Conservation (phyloP, 2,113 vertebrate species). For the Amphilophus citrinellus region DNA sequence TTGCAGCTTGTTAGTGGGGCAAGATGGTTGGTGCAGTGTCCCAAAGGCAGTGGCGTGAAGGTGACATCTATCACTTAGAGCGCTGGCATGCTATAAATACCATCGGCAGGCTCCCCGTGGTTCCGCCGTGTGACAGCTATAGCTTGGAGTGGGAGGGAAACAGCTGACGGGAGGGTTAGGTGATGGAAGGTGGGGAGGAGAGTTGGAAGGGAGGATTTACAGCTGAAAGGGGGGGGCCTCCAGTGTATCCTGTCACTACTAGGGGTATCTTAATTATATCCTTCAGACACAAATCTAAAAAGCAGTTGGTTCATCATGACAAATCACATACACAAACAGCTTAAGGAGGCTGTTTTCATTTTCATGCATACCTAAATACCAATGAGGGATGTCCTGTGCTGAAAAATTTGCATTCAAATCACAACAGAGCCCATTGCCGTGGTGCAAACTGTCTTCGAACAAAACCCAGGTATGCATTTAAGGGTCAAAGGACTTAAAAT, state of each 20-base stretch:
- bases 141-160: slow-evolving; percentile 69
- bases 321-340: slow-evolving; percentile 2
- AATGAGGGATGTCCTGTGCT: not conserved
- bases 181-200: slow-evolving; percentile 11
- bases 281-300: slow-evolving; percentile 53
- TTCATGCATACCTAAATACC: not conserved
- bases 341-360: not conserved
- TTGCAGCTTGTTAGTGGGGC: slow-evolving; percentile 81
- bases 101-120: slow-evolving; percentile 72
- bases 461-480: not conserved
- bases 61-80: slow-evolving; percentile 86
- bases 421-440: not conserved
- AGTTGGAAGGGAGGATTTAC: slow-evolving; percentile 34
- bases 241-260: slow-evolving; percentile 77
- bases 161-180: slow-evolving; percentile 73
- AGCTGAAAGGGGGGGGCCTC: slow-evolving; percentile 26
- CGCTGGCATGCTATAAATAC: slow-evolving; percentile 80
- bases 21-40: slow-evolving; percentile 71
- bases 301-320: not conserved
- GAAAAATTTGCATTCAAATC: not conserved
- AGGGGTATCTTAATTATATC: slow-evolving; percentile 81
- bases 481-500: not conserved
- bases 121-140: slow-evolving; percentile 76
- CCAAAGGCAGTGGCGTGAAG: slow-evolving; percentile 77
- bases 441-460: not conserved